Conservation (phyloP, 2,113 vertebrate species). For the Rhegmatorhina hoffmannsi region DNA sequence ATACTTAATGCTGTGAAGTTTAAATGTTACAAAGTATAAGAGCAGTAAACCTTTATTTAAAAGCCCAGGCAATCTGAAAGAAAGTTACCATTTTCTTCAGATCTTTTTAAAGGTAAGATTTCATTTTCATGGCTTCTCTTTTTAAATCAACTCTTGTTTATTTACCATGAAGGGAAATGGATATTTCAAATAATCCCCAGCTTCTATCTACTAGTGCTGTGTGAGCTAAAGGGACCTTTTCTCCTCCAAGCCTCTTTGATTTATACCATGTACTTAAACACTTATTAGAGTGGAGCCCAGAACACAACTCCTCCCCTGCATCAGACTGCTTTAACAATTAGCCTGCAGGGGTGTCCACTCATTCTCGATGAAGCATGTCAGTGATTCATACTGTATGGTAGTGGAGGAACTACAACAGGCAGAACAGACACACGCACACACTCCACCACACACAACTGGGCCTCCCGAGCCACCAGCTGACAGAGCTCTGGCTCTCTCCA, state of each 20-base stretch:
- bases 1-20: neutral
- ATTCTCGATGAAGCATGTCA: neutral
- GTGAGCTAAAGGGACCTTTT: neutral
- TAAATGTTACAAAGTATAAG: neutral
- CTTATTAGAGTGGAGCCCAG: neutral
- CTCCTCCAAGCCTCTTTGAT: neutral
- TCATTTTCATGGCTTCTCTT: neutral
- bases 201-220: neutral
- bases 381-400: neutral
- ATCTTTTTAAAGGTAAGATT: neutral
- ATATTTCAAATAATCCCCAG: neutral
- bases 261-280: neutral
- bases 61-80: neutral
- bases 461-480: neutral
- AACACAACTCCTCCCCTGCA: neutral
- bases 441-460: fast-evolving
- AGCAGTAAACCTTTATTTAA: neutral
- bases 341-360: neutral
- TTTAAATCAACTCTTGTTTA: neutral
- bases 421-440: fast-evolving
- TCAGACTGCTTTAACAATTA: neutral
- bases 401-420: neutral
- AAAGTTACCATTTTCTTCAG: neutral
- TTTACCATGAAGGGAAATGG: neutral
- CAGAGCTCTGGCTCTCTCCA: neutral